phyloP scores from a whole-genome alignment of 2,888 invertebrate species.

The Carcina quercana region DNA sequence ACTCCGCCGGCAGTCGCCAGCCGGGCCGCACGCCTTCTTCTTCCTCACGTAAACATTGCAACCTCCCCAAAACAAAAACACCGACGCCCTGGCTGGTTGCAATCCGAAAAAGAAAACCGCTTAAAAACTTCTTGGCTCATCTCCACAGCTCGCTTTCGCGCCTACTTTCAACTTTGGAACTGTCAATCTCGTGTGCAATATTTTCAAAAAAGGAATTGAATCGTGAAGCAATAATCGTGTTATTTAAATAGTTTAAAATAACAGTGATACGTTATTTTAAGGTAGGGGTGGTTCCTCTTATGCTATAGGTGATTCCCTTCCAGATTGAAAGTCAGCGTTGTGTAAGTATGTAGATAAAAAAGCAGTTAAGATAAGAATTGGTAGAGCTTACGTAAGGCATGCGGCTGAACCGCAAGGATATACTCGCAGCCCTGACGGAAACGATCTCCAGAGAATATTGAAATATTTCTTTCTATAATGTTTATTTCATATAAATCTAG shows the following conservation, averaged over 20 bases:
- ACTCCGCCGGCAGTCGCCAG: conserved; percentile 69
- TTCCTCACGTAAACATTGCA: conserved; percentile 50
- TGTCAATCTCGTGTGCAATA: conserved; percentile 30
- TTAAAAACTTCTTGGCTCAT: conserved; percentile 13
- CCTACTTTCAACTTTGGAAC: conserved; percentile 26
- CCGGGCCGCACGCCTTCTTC: conserved; percentile 62
- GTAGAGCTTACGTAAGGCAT: conserved; percentile 59
- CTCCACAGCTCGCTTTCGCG: conserved; percentile 17
- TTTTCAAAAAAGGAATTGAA: conserved; percentile 36
- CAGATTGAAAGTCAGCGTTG: conserved; percentile 23
- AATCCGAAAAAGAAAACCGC: conserved; percentile 27
- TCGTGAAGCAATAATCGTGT: conserved; percentile 59
- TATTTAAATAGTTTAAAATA: conserved; percentile 34
- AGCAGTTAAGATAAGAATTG: conserved; percentile 38
- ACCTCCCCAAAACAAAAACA: conserved; percentile 53
- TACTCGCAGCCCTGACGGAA: conserved; percentile 19
- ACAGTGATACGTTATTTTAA: conserved; percentile 25
- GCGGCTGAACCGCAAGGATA: conserved; percentile 29
- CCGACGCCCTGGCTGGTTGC: conserved; percentile 61
- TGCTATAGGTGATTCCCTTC: conserved; percentile 16
- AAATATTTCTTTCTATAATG: neutral
- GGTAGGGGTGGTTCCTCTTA: conserved; percentile 38
- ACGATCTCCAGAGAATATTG: conserved; percentile 1
- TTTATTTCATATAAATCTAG: too few relatives aligned
- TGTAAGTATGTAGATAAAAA: conserved; percentile 57